These are phyloP conservation scores for Pantelozetes paolii DNA, from an alignment of 2,888 invertebrate genomes.

Conservation along the genomic window DNA sequence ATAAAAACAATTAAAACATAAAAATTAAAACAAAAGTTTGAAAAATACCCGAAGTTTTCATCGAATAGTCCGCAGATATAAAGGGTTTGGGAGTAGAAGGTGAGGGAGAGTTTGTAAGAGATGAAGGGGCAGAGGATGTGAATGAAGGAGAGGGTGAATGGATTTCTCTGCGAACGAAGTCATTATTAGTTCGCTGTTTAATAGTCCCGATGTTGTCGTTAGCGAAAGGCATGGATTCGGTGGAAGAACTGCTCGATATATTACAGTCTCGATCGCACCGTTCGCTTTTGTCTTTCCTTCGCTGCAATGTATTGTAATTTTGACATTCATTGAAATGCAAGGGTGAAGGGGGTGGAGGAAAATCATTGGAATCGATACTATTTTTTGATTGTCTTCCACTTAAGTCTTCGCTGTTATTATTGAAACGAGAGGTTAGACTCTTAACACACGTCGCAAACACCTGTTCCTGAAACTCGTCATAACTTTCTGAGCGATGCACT, in stretches of 20 bases:
- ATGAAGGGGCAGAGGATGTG: conserved; percentile 35
- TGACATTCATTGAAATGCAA: conserved; percentile 33
- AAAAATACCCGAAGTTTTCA: background rate
- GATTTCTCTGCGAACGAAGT: background rate
- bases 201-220: conserved; percentile 97
- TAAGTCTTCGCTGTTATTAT: conserved; percentile 37
- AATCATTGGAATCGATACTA: conserved; percentile 47
- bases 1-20: background rate
- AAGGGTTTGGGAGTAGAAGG: background rate
- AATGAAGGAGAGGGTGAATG: conserved; percentile 38
- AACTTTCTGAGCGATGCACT: conserved; percentile 40
- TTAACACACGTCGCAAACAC: conserved; percentile 54
- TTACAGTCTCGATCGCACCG: conserved; percentile 37
- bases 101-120: conserved; percentile 28
- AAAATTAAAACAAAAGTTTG: background rate
- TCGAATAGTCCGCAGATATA: background rate
- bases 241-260: conserved; percentile 63
- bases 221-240: conserved; percentile 89
- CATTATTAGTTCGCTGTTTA: conserved; percentile 66
- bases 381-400: conserved; percentile 39
- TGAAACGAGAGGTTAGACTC: conserved; percentile 49
- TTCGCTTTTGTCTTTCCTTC: conserved; percentile 44
- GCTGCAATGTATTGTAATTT: conserved; percentile 38
- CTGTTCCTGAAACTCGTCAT: conserved; percentile 49
- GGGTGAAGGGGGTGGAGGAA: conserved; percentile 52